These are phyloP conservation scores for Buphagus erythrorhynchus DNA, from an alignment of 2,797 vertebrate species.

Conservation along the genomic window DNA sequence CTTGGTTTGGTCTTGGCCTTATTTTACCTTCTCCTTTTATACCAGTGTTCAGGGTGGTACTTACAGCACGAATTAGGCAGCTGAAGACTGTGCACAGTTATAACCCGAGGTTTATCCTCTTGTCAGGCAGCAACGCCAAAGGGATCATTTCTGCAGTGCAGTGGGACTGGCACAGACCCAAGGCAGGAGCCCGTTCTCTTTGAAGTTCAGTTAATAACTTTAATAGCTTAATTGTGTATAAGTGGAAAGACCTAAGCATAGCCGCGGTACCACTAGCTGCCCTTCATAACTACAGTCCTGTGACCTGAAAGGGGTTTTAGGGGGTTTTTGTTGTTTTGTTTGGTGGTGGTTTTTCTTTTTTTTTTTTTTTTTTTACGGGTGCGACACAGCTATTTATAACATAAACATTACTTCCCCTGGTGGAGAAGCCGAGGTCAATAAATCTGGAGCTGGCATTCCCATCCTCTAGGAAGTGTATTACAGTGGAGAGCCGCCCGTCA, in stretches of 20 bases:
- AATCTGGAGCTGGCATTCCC: neutral
- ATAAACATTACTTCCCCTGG: too few relatives aligned
- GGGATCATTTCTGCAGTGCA: rapidly evolving
- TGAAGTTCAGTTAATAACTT: neutral
- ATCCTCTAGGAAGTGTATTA: rapidly evolving
- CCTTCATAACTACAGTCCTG: neutral
- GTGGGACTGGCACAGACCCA: neutral
- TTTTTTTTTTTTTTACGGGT: neutral
- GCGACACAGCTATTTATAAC: neutral
- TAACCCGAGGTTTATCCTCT: neutral
- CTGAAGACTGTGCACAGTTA: neutral
- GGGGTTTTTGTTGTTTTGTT: neutral
- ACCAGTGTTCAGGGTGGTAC: rapidly evolving
- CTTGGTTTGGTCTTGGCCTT: neutral
- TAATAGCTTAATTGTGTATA: neutral
- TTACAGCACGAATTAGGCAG: neutral
- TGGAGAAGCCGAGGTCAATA: neutral
- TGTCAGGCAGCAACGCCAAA: neutral
- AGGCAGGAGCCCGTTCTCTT: neutral
- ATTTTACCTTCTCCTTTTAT: neutral
- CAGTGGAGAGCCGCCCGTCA: neutral
- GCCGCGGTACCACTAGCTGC: neutral
- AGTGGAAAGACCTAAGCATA: neutral
- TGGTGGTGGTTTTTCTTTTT: neutral
- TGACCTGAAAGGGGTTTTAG: neutral